Percentiles rank a stretch among this genome's conserved stretches.
These are phyloP conservation scores for Xiphophorus maculatus DNA, from an alignment of 2,113 vertebrate genomes.

Conservation along the genomic window DNA sequence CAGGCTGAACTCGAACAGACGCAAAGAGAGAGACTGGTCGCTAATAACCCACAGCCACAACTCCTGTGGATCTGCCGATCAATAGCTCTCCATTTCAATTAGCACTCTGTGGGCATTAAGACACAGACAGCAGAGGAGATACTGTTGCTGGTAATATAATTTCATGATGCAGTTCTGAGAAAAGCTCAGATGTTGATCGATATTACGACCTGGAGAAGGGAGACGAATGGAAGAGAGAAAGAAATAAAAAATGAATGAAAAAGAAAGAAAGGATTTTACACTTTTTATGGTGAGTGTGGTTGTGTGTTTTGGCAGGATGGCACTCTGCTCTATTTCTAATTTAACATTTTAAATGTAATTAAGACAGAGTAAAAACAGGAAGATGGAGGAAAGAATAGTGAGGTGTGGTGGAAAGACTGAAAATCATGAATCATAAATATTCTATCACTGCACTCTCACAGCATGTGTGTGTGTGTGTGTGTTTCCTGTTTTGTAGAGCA, in stretches of 20 bases:
- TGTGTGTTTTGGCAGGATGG: constrained; percentile 40
- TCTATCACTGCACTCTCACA: constrained; percentile 55
- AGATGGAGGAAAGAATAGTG: background rate
- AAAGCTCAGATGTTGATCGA: constrained; percentile 74
- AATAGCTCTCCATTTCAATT: constrained; percentile 82
- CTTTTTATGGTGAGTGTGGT: constrained; percentile 31
- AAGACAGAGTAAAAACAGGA: constrained; percentile 20
- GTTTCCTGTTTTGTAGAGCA: constrained; percentile 71
- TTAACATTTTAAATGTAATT: constrained; percentile 54
- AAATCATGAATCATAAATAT: constrained; percentile 67
- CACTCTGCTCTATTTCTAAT: constrained; percentile 35
- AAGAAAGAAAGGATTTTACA: constrained; percentile 7
- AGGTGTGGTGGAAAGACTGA: constrained; percentile 8
- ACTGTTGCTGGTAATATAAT: constrained; percentile 77
- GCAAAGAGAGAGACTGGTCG: constrained; percentile 46
- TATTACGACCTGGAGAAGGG: constrained; percentile 53
- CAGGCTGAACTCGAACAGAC: constrained; percentile 53
- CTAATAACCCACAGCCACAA: constrained; percentile 49
- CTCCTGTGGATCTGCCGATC: constrained; percentile 70
- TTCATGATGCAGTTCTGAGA: constrained; percentile 78
- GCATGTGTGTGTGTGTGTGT: constrained; percentile 22
- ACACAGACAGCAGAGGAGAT: constrained; percentile 74
- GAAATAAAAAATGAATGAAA: constrained; percentile 11
- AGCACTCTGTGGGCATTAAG: constrained; percentile 76
- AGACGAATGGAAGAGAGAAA: constrained; percentile 21